Evolutionary conservation across 2,797 vertebrate species (phyloP), one percentile per base, ranked within the genome.

Genomic region (Myotis pilosus): DNA sequence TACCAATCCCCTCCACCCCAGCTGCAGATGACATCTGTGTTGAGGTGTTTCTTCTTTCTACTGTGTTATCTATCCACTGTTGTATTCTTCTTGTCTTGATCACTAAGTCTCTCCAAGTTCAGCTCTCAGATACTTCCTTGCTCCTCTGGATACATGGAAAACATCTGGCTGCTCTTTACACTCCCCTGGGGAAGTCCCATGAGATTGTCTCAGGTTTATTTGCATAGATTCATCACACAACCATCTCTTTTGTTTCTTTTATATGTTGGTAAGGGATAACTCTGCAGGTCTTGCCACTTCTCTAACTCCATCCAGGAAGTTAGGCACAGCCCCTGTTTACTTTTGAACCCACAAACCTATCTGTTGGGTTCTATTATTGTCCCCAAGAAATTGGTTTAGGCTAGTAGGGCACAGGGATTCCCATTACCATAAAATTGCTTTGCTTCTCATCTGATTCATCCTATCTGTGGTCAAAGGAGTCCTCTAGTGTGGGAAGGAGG

Each of bases 1-100:
- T 71, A n/a, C 44, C 51, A 64, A 33, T 33, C 3, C 47, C 53
- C 33, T 83, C 55, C 25, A n/a, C 9, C 22, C 22, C 9, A 79
- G 57, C 33, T 87, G n/a, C 23, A 91, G 72, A 76, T 76, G 36
- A 41, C 57, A 80, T 95, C n/a, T 91, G 20, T 83, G 17, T 78
- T 53, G 49, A 91, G 30, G 71, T 76, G 28, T 51, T 94, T 95
- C 33, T n/a, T 68, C 64, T 85, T 95, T 81, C 47, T 87, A 44
- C 38, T 75, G 41, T 91, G 72, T 66, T 71, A 68, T 92, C 19
- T 23, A 75, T 88, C 33, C 47, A 33, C 49, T 68, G 3, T 94
- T 47, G 64, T 51, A 47, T 69, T 66, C 23, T 87, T 94, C 23
- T 87, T 94, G 62, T 92, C 81, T 23, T 74, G 23, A 74, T 66